phyloP scores from a whole-genome alignment of 2,797 vertebrate genomes.

The Clarias fuscus region DNA sequence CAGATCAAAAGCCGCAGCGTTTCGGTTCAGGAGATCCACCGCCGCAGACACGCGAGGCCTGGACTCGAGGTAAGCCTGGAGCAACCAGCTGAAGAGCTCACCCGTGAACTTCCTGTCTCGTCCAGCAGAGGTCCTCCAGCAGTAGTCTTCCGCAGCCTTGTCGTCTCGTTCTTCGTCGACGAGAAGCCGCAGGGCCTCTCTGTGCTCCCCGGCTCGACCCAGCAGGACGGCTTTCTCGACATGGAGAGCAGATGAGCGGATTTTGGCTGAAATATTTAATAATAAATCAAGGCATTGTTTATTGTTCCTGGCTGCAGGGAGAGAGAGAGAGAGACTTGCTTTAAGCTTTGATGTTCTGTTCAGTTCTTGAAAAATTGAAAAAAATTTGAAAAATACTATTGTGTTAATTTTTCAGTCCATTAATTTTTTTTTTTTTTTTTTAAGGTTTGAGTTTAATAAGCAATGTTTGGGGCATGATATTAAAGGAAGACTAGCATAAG shows the following conservation, averaged over 20 bases:
- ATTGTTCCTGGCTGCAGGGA: neutral
- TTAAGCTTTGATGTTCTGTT: too few relatives aligned
- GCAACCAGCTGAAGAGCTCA: slow-evolving; percentile 62
- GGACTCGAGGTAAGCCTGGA: slow-evolving; percentile 65
- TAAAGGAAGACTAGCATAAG: too few relatives aligned
- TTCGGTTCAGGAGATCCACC: slow-evolving; percentile 67
- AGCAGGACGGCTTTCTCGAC: slow-evolving; percentile 70
- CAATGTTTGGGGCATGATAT: too few relatives aligned
- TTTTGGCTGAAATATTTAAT: slow-evolving; percentile 56
- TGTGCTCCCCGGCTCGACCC: slow-evolving; percentile 62
- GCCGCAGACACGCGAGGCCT: slow-evolving; percentile 49
- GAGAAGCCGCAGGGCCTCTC: slow-evolving; percentile 67
- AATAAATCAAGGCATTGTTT: neutral
- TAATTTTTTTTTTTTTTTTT: too few relatives aligned
- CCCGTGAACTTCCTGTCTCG: slow-evolving; percentile 51
- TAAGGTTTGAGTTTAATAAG: too few relatives aligned
- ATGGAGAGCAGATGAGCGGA: slow-evolving; percentile 63
- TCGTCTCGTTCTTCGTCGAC: slow-evolving; percentile 61
- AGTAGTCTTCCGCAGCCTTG: slow-evolving; percentile 67
- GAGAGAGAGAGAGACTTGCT: neutral
- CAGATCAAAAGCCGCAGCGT: slow-evolving; percentile 57
- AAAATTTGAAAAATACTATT: neutral
- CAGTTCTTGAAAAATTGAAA: neutral
- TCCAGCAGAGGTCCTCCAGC: slow-evolving; percentile 62
- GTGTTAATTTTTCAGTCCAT: too few relatives aligned